phyloP scores from a whole-genome alignment of 2,113 vertebrate species.

The Motacilla tschutschensis region DNA sequence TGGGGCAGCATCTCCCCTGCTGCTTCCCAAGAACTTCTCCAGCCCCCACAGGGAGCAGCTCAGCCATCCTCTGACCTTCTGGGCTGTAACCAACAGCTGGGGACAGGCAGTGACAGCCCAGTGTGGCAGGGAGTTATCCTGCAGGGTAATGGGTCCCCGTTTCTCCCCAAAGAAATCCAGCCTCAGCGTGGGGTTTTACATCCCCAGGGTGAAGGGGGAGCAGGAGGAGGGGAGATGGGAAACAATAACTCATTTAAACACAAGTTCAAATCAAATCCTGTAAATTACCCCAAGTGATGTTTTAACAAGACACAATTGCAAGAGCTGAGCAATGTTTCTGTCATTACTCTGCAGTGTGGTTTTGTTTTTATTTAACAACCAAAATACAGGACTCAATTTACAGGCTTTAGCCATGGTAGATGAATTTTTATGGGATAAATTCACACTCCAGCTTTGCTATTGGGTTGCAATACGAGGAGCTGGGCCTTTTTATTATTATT shows the following conservation, averaged over 20 bases:
- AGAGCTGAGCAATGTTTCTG: constrained; percentile 14
- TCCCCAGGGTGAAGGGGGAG: not conserved
- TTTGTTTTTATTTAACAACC: constrained; percentile 43
- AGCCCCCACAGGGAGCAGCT: not conserved
- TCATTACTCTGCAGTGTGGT: not conserved
- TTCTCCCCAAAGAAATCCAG: not conserved
- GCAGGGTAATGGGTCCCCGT: not conserved
- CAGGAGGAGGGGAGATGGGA: not conserved
- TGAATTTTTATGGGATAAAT: constrained; percentile 63
- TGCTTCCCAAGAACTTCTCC: not conserved
- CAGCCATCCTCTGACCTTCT: not conserved
- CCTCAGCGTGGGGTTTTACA: not conserved
- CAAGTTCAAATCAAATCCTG: constrained; percentile 18
- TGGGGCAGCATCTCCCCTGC: not conserved
- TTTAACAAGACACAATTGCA: constrained; percentile 26
- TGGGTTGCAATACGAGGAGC: not conserved
- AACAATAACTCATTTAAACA: not conserved
- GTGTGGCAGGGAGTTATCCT: not conserved
- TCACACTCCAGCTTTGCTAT: constrained; percentile 37
- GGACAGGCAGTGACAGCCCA: not conserved
- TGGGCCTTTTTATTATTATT: constrained; percentile 56
- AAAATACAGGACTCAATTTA: constrained; percentile 51
- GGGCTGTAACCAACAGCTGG: not conserved
- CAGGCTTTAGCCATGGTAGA: constrained; percentile 49
- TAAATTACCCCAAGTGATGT: constrained; percentile 28